These are phyloP conservation scores for Calameuta pallipes DNA, from an alignment of 2,888 invertebrate species.

Conservation along the genomic window DNA sequence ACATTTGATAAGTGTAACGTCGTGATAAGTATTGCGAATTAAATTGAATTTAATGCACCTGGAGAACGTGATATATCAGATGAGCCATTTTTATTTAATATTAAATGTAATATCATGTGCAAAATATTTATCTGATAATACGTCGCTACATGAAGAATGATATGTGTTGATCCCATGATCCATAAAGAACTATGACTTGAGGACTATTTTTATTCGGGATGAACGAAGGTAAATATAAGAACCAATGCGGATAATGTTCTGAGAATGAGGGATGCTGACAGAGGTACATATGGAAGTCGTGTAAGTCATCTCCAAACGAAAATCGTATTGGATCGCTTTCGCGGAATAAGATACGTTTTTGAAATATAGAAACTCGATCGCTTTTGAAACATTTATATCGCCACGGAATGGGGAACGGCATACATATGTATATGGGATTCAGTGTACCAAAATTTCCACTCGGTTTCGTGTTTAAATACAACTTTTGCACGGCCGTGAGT, in stretches of 20 bases:
- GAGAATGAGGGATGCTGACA: no score
- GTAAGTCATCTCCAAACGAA: no score
- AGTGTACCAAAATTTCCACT: not conserved
- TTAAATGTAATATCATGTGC: not conserved
- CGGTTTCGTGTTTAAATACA: not conserved
- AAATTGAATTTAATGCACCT: not conserved
- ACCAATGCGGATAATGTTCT: no score
- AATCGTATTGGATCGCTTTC: not conserved
- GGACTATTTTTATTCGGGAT: no score
- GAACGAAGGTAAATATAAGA: no score
- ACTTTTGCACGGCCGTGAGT: not conserved
- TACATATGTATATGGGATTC: not conserved
- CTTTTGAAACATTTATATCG: not conserved
- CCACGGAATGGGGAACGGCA: not conserved
- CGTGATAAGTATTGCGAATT: not conserved
- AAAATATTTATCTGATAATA: not conserved
- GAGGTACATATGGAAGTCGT: no score
- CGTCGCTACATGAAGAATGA: not conserved
- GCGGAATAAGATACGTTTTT: not conserved
- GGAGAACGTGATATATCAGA: not conserved
- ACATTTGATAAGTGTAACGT: not conserved
- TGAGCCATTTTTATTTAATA: not conserved
- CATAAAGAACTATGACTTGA: not conserved
- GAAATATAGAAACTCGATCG: no score
- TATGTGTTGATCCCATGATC: not conserved